phyloP scores from a whole-genome alignment of 2,113 vertebrate species.

The Lasiurus cinereus region DNA sequence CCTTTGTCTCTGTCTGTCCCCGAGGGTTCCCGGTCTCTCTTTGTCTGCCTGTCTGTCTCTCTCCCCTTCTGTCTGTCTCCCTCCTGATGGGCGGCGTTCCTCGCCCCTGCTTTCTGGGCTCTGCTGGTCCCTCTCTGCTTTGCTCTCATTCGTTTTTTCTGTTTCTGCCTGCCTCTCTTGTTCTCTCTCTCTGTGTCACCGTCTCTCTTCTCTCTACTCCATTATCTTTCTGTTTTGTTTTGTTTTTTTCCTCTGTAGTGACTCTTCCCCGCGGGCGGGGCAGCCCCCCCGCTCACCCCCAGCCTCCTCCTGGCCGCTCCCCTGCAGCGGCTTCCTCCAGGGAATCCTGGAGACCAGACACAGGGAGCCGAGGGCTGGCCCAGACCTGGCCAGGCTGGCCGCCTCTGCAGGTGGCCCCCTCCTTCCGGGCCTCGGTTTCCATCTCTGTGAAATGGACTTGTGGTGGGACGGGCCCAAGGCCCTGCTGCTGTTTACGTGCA shows the following conservation, averaged over 20 bases:
- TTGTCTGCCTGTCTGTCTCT: background rate
- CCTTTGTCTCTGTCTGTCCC: background rate
- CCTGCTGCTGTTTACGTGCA: fast-evolving
- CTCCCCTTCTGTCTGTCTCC: background rate
- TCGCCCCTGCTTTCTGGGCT: background rate
- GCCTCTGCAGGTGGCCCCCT: background rate
- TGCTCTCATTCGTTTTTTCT: too few species aligned
- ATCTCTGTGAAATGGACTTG: background rate
- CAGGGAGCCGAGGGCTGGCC: background rate
- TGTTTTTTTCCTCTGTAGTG: background rate
- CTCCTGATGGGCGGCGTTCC: background rate
- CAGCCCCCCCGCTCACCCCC: too few species aligned
- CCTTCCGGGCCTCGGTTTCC: background rate
- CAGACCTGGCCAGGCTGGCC: fast-evolving
- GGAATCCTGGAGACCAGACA: background rate
- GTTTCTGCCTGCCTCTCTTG: background rate
- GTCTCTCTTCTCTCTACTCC: background rate
- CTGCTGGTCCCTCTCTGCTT: background rate
- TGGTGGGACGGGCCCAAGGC: background rate
- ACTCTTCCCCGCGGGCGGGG: too few species aligned
- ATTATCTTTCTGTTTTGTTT: too few species aligned
- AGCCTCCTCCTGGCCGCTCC: background rate
- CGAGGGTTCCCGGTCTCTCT: background rate
- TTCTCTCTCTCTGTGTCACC: too few species aligned
- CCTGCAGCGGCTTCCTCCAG: background rate